Evolutionary conservation across 2,888 invertebrate genomes (phyloP).

Genomic region (Drepana falcataria): DNA sequence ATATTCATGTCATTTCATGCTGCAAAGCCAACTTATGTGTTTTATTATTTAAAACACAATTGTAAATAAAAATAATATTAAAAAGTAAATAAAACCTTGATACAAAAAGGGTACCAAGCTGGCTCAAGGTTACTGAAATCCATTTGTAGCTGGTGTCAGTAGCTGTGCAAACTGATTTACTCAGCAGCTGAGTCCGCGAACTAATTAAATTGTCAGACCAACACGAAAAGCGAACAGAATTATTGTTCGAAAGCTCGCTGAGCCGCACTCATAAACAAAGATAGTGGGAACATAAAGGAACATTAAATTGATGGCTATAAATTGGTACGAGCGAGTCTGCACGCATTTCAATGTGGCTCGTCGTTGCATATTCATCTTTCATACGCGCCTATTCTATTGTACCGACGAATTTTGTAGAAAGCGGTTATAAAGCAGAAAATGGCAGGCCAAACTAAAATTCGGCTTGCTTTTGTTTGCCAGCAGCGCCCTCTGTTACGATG

Average conservation of each 20-base stretch:
- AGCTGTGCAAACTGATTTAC: conserved; percentile 29
- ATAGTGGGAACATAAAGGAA: conserved; percentile 23
- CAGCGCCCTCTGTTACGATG: conserved; percentile 57
- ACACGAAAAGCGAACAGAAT: conserved; percentile 23
- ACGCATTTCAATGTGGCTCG: conserved; percentile 35
- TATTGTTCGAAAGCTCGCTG: conserved; percentile 20
- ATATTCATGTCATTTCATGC: too few species aligned
- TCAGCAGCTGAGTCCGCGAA: conserved; percentile 21
- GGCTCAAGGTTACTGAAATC: neutral
- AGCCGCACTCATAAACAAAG: conserved; percentile 20
- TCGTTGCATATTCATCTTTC: conserved; percentile 67
- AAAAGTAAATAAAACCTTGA: too few species aligned
- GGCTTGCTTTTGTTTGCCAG: conserved; percentile 65
- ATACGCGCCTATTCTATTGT: conserved; percentile 52
- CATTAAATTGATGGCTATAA: conserved; percentile 39
- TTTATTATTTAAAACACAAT: too few species aligned
- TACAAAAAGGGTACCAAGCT: too few species aligned
- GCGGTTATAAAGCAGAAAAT: conserved; percentile 60
- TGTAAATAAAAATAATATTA: too few species aligned
- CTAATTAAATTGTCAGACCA: conserved; percentile 32
- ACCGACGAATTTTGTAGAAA: conserved; percentile 47
- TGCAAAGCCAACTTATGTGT: too few species aligned
- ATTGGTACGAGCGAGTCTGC: conserved; percentile 33
- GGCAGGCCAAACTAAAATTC: conserved; percentile 57
- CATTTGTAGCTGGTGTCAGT: conserved; percentile 13